These are phyloP conservation scores for Callaeas wilsoni DNA, from an alignment of 2,113 vertebrate species.

Conservation along the genomic window DNA sequence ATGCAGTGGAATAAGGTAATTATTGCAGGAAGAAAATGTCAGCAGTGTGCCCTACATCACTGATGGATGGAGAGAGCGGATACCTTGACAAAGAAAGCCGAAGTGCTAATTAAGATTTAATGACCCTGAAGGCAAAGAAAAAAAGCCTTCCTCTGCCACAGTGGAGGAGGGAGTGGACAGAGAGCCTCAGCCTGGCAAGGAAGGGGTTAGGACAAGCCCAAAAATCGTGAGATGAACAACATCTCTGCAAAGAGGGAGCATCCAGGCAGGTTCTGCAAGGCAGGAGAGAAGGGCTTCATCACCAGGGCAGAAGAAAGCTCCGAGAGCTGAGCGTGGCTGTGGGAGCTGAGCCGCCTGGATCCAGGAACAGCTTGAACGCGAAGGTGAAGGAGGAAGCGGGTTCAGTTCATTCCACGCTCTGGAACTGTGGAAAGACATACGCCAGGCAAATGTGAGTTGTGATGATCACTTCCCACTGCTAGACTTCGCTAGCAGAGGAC, in stretches of 20 bases:
- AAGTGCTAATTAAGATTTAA: neutral
- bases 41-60: neutral
- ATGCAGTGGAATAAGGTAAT: neutral
- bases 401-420: neutral
- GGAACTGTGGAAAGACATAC: conserved; percentile 32
- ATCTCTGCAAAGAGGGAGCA: neutral
- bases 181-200: neutral
- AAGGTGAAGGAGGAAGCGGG: neutral
- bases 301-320: neutral
- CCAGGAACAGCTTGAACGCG: neutral
- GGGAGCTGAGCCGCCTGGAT: neutral
- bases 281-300: neutral
- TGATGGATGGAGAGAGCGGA: neutral
- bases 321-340: neutral
- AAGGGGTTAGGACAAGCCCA: neutral
- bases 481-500: neutral
- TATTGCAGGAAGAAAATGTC: neutral
- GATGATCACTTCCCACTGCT: conserved; percentile 48
- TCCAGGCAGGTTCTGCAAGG: neutral
- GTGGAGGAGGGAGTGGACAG: neutral
- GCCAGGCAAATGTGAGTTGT: neutral
- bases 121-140: neutral
- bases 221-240: neutral
- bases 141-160: neutral
- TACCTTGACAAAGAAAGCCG: neutral